Evolutionary conservation across 2,113 vertebrate genomes (phyloP), one percentile per base, ranked within the genome.

Genomic region (Sceloporus tristichus): DNA sequence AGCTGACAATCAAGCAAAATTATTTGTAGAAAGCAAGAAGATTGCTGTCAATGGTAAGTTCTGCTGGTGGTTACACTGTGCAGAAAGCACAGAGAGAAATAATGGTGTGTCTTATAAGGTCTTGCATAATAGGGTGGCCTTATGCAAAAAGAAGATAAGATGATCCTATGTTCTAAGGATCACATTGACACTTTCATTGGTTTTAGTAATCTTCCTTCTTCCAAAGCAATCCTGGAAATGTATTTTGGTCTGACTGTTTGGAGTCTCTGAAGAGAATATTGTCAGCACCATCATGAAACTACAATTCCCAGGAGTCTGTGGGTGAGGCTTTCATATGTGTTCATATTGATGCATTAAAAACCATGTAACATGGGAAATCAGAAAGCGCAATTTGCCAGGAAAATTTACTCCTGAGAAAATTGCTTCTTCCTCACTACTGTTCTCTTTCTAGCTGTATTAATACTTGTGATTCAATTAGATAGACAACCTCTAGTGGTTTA

Each of bases 31-130:
- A 84, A 96, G 95, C 90, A 91, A 0, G 1, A 84, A 86, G 0
- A 89, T 94, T 70, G 89, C 86, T 38, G 88, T 96, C 90, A 95
- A 0, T 7, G 93, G 95, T 95, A 89, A 93, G 95, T 65, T 91
- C 1, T 53, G 65, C 14, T 90, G 59, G 59, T 48, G 48, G 48
- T 48, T 48, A 48, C 71, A 18, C 40, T 59, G 38, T 66, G 21
- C 11, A 7, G 5, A 18, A 54, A 70, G 62, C 14, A 40, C n/a
- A 11, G 14, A 65, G 59, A 6, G 27, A 77, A 29, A 21, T 23
- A 27, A 25, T 13, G 66, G 19, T 25, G 65, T 29, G 42, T n/a
- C 40, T 11, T 40, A 59, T 29, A 66, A 85, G n/a, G 3, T 13
- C 23, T 62, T 65, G 29, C 21, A 56, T 42, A 59, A 23, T 40